Conservation (phyloP, 2,797 vertebrate genomes). For the Coccyzus lansbergi region DNA sequence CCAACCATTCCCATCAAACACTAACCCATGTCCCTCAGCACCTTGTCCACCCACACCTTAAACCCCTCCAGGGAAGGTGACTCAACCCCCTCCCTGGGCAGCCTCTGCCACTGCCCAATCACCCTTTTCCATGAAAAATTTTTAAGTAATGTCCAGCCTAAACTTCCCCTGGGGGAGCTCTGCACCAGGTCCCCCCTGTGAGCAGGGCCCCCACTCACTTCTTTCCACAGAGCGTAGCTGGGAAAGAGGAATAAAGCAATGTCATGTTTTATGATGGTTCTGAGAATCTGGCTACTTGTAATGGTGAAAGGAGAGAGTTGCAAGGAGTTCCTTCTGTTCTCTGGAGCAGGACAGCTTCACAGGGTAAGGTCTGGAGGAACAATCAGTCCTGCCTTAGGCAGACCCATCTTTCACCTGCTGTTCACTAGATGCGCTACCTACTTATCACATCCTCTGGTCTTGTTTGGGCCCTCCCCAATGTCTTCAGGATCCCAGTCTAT, state of each 20-base stretch:
- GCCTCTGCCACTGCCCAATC: too few relatives aligned
- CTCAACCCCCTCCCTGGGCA: too few relatives aligned
- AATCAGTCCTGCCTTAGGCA: background rate
- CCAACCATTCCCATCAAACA: too few relatives aligned
- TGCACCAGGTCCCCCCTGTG: too few relatives aligned
- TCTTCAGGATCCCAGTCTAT: background rate
- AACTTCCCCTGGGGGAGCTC: too few relatives aligned
- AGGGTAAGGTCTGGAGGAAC: background rate
- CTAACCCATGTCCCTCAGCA: too few relatives aligned
- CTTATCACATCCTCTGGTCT: accelerated
- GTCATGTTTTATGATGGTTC: background rate
- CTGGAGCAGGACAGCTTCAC: background rate
- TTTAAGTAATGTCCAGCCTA: too few relatives aligned
- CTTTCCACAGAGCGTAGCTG: background rate
- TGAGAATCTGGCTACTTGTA: background rate
- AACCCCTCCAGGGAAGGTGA: too few relatives aligned
- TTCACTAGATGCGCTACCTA: background rate
- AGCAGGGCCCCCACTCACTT: too few relatives aligned
- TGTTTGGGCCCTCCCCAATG: background rate
- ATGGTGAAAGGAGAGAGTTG: background rate
- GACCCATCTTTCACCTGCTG: background rate
- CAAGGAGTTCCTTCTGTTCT: background rate
- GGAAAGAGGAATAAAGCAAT: background rate
- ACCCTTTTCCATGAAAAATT: too few relatives aligned
- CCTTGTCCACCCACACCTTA: too few relatives aligned